Percentiles rank a stretch among this genome's conserved stretches.
Conservation (phyloP, 1,140 invertebrate genomes). For the Ganaspis sp. region DNA sequence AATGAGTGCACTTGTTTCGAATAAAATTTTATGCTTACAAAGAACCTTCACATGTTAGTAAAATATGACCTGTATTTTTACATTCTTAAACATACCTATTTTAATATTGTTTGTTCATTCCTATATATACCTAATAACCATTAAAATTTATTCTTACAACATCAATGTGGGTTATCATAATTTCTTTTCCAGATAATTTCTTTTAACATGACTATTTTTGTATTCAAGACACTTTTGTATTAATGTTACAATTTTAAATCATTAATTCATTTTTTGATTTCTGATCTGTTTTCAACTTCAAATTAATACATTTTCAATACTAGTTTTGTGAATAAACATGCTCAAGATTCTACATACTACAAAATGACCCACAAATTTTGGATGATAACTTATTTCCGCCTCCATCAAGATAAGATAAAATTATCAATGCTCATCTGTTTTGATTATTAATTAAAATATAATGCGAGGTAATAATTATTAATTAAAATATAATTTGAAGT, state of each 20-base stretch:
- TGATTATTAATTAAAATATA: not conserved
- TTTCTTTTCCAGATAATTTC: not conserved
- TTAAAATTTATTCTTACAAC: not conserved
- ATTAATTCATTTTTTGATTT: no score
- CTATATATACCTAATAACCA: not conserved
- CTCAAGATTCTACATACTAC: not conserved
- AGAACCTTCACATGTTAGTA: not conserved
- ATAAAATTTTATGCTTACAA: not conserved
- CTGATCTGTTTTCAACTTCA: no score
- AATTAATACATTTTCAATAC: no score
- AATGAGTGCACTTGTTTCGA: slow-evolving; percentile 21
- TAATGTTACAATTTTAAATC: no score
- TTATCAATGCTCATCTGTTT: not conserved
- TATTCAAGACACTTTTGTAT: no score
- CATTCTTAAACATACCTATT: not conserved
- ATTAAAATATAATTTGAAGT: no score
- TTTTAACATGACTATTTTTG: no score
- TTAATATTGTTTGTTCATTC: not conserved
- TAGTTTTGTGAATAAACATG: no score
- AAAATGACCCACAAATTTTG: not conserved
- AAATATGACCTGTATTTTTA: not conserved
- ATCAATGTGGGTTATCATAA: not conserved
- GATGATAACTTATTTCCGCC: not conserved
- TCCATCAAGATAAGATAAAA: not conserved
- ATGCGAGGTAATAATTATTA: no score